These are phyloP conservation scores for Idaea aversata DNA, from an alignment of 2,888 invertebrate species.

Conservation along the genomic window DNA sequence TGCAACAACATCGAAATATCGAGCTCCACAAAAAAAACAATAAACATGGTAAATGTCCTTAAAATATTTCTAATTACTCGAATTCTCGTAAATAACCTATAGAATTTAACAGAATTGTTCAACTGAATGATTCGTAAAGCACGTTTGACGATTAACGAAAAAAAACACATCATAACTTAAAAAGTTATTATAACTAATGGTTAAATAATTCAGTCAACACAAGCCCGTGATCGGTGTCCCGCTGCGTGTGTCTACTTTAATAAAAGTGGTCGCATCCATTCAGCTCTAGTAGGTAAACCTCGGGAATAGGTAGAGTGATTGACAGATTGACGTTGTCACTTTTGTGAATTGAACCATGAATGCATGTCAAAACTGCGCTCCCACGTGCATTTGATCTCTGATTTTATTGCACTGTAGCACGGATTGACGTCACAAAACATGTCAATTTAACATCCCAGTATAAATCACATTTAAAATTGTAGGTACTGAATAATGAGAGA, in stretches of 20 bases:
- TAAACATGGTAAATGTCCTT: too few relatives aligned
- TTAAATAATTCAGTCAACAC: conserved; percentile 44
- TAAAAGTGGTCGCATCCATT: conserved; percentile 28
- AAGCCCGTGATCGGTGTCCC: conserved; percentile 44
- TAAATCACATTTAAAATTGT: not conserved
- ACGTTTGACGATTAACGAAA: not conserved
- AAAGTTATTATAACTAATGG: conserved; percentile 21
- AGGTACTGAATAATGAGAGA: not conserved
- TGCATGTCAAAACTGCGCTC: conserved; percentile 29
- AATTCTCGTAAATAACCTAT: not conserved
- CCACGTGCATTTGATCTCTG: conserved; percentile 26
- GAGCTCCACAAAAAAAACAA: too few relatives aligned
- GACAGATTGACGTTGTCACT: conserved; percentile 29
- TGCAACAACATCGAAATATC: too few relatives aligned
- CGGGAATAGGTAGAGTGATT: conserved; percentile 34
- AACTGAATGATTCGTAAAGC: not conserved
- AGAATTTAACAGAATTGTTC: not conserved
- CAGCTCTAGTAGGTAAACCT: conserved; percentile 26
- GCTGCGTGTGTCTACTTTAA: conserved; percentile 25
- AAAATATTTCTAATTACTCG: not conserved
- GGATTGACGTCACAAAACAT: conserved; percentile 15
- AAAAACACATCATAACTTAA: conserved; percentile 2
- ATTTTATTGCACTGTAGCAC: conserved; percentile 10
- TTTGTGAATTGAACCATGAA: conserved; percentile 26
- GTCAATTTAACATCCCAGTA: conserved; percentile 9